Evolutionary conservation across 2,888 invertebrate species (phyloP).

Genomic region (Watsonalla binaria): DNA sequence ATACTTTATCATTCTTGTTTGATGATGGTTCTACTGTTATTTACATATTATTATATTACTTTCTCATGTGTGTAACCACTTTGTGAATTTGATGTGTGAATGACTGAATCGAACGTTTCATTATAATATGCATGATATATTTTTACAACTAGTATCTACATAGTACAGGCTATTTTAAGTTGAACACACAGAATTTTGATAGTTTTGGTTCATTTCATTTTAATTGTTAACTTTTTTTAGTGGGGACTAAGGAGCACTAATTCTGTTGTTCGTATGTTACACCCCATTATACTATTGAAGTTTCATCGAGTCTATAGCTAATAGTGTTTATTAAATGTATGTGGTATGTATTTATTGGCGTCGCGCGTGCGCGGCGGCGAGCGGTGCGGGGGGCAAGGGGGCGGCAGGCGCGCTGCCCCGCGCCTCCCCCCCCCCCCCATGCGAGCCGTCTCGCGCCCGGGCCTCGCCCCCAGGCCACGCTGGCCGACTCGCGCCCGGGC

Average conservation of each 20-base stretch:
- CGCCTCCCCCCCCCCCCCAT: constrained; percentile 2
- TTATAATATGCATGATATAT: constrained; percentile 47
- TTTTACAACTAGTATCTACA: constrained; percentile 24
- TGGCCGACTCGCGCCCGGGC: constrained; percentile 2
- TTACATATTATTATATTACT: constrained; percentile 59
- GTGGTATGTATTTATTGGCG: constrained; percentile 36
- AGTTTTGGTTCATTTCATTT: constrained; percentile 37
- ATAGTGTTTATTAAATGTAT: constrained; percentile 36
- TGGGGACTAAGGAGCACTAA: constrained; percentile 40
- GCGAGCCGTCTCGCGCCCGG: constrained; percentile 3
- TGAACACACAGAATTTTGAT: constrained; percentile 37
- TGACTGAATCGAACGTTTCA: constrained; percentile 51
- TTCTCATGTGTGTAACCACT: constrained; percentile 68
- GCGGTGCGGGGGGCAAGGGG: not conserved
- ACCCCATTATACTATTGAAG: constrained; percentile 44
- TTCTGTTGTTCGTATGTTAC: constrained; percentile 45
- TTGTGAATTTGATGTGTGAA: constrained; percentile 60
- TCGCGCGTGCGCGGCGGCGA: not conserved
- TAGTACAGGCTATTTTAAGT: constrained; percentile 7
- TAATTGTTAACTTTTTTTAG: constrained; percentile 47
- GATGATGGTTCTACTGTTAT: constrained; percentile 67
- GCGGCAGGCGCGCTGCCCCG: constrained; percentile 10
- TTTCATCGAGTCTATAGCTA: constrained; percentile 49
- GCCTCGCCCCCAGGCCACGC: not conserved
- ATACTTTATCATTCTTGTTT: constrained; percentile 64